These are phyloP conservation scores for Lochmaea crataegi DNA, from an alignment of 2,888 invertebrate genomes.

Conservation along the genomic window DNA sequence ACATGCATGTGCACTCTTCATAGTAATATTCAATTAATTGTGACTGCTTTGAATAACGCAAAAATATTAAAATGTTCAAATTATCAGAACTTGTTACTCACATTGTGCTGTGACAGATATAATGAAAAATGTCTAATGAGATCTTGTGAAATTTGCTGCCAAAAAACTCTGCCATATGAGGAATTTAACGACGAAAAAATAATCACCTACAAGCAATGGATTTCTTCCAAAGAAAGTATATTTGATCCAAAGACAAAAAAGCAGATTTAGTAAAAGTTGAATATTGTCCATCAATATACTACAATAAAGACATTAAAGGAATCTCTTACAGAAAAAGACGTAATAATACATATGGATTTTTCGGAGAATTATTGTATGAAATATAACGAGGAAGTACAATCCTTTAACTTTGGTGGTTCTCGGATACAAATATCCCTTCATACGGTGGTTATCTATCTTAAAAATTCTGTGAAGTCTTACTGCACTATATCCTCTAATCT, in stretches of 20 bases:
- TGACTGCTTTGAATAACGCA: not conserved
- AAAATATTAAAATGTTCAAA: not conserved
- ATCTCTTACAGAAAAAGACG: constrained; percentile 1
- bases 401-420: constrained; percentile 17
- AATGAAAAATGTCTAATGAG: too few relatives aligned
- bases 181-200: too few relatives aligned
- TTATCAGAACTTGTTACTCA: not conserved
- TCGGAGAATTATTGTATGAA: constrained; percentile 23
- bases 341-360: constrained; percentile 31
- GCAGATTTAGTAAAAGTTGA: not conserved
- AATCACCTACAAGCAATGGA: too few relatives aligned
- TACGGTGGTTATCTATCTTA: constrained; percentile 1
- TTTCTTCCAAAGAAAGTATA: too few relatives aligned
- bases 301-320: not conserved
- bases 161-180: too few relatives aligned
- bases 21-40: not conserved
- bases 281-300: not conserved
- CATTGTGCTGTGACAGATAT: too few relatives aligned
- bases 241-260: not conserved
- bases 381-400: constrained; percentile 18
- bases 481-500: constrained; percentile 19
- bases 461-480: not conserved
- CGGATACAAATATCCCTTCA: constrained; percentile 19
- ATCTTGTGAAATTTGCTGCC: too few relatives aligned
- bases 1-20: not conserved